Base-by-base conservation (phyloP, 2,888 invertebrate species). In the Melanotus villosus region DNA sequence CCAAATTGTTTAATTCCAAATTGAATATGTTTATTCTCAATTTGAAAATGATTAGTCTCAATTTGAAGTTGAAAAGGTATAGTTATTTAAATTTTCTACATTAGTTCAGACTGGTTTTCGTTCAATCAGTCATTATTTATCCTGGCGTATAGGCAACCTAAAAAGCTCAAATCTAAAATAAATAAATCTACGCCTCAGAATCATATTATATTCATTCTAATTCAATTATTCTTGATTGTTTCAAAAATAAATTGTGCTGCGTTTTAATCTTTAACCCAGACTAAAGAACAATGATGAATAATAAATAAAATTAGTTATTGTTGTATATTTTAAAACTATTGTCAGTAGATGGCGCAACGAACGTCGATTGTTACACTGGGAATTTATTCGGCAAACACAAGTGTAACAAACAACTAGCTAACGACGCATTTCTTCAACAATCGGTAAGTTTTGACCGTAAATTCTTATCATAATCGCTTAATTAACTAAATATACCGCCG, bases 321-420 rank as follows among this genome's bases (percentile, higher is more conserved):
- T 14, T 4, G 41, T 2, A 7, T 14, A 9, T 14, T 41, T 18
- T 1, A 41, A 5, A 6, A 41, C 1, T 41, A 7, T 9, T 5
- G 16, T 41, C n/a, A n/a, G 14, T 16, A 54, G 64, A 43, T 54
- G 64, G 36, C 56, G 64, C 64, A 5, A 5, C 16, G 2, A 7
- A 18, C 41, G 64, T 41, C n/a, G 56, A 64, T 64, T 64, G 64
- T 64, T 64, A 64, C 52, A 62, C 26, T 32, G 18, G 26, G 10
- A 32, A 14, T 52, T n/a, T n/a, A n/a, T n/a, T 26, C 32, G 10
- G n/a, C n/a, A 9, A 2, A 14, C 10, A 10, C 14, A 26, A 21
- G 43, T 19, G 30, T 12, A 58, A 43, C 59, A 59, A 59, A 59
- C 59, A 45, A 45, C 43, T 26, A 1, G 1, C 12, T 10, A 43